Base-by-base conservation (phyloP, 2,888 invertebrate genomes). In the Smittia sp. region DNA sequence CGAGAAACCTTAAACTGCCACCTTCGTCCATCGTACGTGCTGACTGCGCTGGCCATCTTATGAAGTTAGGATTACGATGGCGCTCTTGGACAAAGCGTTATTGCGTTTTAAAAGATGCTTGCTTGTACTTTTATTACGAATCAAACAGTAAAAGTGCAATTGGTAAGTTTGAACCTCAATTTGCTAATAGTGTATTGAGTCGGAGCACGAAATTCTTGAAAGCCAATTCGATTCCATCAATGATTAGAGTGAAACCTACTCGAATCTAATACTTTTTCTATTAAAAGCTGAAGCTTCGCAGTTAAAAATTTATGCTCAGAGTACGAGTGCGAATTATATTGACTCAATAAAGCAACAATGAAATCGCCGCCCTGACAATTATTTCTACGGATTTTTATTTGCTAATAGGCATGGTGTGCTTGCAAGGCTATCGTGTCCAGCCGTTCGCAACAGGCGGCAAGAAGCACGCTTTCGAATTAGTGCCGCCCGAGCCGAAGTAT, bases 101-200 rank as follows among this genome's bases (percentile, higher is more conserved):
- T 84, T 96, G 96, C 84, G 93, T 98, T 39, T 86, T 97, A 63
- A 97, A 96, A 82, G 96, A 96, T 81, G 97, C 96, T 58, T 95
- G 95, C 77, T 86, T 97, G 24, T 97, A 95, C 84, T 95, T 96
- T 83, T 97, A 95, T 83, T 90, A 90, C 77, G 94, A 95, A 80
- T 90, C 90, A 1, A 92, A 90, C 80, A 91, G 95, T 78, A 92
- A 91, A 80, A 90, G 87, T 80, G 94, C 96, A 76, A 91, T 94
- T 81, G 96, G 96, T 93, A 83, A 84, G 80, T 52, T 52, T 15
- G n/a, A 18, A 15, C n/a, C n/a, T n/a, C n/a, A n/a, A n/a, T n/a
- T n/a, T n/a, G n/a, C n/a, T n/a, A n/a, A n/a, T n/a, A n/a, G n/a
- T n/a, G n/a, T n/a, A n/a, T n/a, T n/a, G n/a, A n/a, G n/a, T n/a